A percentile compares a stretch with the other conserved stretches of the same genome.
Evolutionary conservation across 1,140 invertebrate species (phyloP).

Genomic region (Adoxophyes honmai): DNA sequence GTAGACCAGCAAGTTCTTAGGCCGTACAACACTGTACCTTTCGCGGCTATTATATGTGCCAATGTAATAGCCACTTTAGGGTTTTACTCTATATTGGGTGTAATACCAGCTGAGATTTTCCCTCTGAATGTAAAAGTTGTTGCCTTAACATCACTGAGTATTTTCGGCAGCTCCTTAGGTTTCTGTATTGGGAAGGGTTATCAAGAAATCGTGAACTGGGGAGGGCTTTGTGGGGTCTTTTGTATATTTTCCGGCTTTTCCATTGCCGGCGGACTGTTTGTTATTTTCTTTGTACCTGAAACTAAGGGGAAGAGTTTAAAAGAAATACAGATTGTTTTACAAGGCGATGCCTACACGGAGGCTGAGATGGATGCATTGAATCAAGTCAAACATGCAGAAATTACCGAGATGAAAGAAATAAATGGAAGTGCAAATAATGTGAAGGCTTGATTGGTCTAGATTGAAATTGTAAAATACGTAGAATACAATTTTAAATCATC

Average conservation of each 20-base stretch:
- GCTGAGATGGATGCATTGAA: slow-evolving; percentile 16
- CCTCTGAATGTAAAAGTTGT: slow-evolving; percentile 79
- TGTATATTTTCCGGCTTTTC: slow-evolving; percentile 70
- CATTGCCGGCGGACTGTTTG: slow-evolving; percentile 75
- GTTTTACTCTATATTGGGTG: slow-evolving; percentile 75
- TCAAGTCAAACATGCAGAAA: slow-evolving; percentile 4
- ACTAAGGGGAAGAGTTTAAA: slow-evolving; percentile 83
- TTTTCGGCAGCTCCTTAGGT: slow-evolving; percentile 56
- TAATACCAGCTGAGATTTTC: slow-evolving; percentile 79
- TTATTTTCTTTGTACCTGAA: slow-evolving; percentile 81
- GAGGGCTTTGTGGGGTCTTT: slow-evolving; percentile 73
- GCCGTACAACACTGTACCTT: slow-evolving; percentile 66
- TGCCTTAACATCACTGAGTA: slow-evolving; percentile 65
- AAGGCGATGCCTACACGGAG: slow-evolving; percentile 35
- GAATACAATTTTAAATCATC: too few species aligned
- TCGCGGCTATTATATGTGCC: slow-evolving; percentile 74
- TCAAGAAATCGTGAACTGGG: slow-evolving; percentile 65
- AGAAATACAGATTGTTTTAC: slow-evolving; percentile 79
- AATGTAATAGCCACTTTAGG: slow-evolving; percentile 77
- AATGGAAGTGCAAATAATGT: not conserved
- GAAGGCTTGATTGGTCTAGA: not conserved
- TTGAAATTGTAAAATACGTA: too few species aligned
- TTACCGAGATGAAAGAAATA: not conserved
- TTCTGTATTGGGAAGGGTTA: slow-evolving; percentile 74
- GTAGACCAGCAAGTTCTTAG: slow-evolving; percentile 35